Evolutionary conservation across 1,140 invertebrate species (phyloP).

Genomic region (Heliconius melpomene): DNA sequence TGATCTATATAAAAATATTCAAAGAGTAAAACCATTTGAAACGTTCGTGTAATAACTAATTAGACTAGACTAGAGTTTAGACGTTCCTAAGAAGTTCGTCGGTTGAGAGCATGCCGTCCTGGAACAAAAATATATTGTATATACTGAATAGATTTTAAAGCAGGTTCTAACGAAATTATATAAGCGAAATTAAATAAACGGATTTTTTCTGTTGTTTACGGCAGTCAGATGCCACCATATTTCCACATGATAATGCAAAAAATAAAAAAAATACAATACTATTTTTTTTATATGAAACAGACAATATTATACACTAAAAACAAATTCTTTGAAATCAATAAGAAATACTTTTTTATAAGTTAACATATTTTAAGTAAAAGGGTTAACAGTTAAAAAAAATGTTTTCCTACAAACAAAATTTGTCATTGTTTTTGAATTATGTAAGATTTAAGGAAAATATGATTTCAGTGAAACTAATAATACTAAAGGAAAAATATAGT

Average conservation of each 20-base stretch:
- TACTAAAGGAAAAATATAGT: background rate
- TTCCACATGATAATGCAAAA: too few relatives aligned
- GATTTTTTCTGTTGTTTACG: too few relatives aligned
- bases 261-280: too few relatives aligned
- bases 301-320: too few relatives aligned
- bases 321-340: too few relatives aligned
- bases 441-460: background rate
- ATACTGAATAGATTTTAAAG: too few relatives aligned
- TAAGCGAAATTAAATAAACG: too few relatives aligned
- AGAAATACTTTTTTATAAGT: too few relatives aligned
- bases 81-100: conserved; percentile 73
- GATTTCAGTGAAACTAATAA: background rate
- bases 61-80: conserved; percentile 44
- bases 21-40: conserved; percentile 55
- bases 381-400: background rate
- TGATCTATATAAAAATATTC: conserved; percentile 55
- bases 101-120: conserved; percentile 55
- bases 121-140: background rate
- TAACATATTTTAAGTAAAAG: background rate
- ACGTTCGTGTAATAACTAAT: conserved; percentile 55
- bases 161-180: too few relatives aligned
- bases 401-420: background rate
- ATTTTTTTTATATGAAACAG: too few relatives aligned
- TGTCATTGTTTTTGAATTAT: background rate
- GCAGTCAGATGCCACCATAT: too few relatives aligned